Evolutionary conservation across 2,797 vertebrate genomes (phyloP), one percentile per base, ranked within the genome.

Genomic region (Dicrostonyx torquatus): DNA sequence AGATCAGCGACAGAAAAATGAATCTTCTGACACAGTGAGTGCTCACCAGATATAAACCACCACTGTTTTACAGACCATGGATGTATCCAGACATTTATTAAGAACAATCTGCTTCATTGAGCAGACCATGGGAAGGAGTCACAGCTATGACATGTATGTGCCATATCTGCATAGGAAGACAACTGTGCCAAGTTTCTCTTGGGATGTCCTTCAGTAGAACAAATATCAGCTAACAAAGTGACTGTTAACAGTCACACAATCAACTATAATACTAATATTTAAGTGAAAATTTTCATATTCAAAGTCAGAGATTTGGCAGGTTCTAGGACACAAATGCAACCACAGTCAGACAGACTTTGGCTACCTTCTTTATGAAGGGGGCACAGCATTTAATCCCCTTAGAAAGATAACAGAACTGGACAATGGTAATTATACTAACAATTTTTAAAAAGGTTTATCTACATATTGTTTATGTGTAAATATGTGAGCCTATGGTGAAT

Each of bases 101-200:
- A 92, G 76, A 93, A 60, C 58, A 94, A 37, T 11, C 53, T 87
- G 15, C 31, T 95, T 84, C 91, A 97, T 34, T 72, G 53, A 89
- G 45, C 4, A 85, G 90, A 96, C 83, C 88, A 86, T 85, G 72
- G 29, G 93, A 87, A 96, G 93, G 94, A 90, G 90, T 83, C 97
- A 96, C 58, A 95, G 94, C 95, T 92, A 84, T 70, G 79, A 96
- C 93, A 97, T 64, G 89, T 68, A 96, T 58, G 94, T 10, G 94
- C 85, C 87, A 77, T 98, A 95, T 97, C 97, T 98, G 96, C 97
- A 98, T 24, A 82, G 96, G 96, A 98, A 98, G 97, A 97, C 97
- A 93, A 96, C 97, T 95, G 92, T 97, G 94, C 93, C 98, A 87
- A 97, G 75, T 84, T 91, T 92, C 96, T 93, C 95, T 17, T 11